Conservation (phyloP, 2,888 invertebrate genomes). For the Lepeophtheirus nordmannii region DNA sequence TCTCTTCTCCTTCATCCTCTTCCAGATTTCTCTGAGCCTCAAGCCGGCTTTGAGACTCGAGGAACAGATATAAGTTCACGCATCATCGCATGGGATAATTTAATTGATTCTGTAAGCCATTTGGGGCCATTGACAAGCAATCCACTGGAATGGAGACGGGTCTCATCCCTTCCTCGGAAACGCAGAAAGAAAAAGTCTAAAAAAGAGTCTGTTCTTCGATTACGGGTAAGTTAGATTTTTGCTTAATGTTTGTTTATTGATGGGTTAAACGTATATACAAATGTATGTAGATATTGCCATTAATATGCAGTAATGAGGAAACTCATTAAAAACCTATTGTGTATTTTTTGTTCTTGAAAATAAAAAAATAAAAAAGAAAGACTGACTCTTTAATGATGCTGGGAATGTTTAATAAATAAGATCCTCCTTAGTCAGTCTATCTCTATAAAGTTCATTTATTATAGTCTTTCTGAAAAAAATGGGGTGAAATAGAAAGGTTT, state of each 20-base stretch:
- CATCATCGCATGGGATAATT: conserved; percentile 66
- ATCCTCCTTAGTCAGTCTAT: too few relatives aligned
- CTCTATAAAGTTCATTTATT: too few relatives aligned
- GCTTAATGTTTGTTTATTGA: conserved; percentile 25
- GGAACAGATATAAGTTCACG: conserved; percentile 68
- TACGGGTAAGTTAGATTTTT: conserved; percentile 14
- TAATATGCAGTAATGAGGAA: too few relatives aligned
- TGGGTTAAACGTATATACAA: too few relatives aligned
- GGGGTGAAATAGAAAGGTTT: too few relatives aligned
- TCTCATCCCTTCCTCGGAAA: background rate
- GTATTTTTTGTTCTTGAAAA: too few relatives aligned
- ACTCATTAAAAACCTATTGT: too few relatives aligned
- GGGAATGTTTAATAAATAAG: too few relatives aligned
- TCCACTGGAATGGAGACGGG: conserved; percentile 37
- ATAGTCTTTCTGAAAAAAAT: too few relatives aligned
- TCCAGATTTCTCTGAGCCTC: conserved; percentile 34
- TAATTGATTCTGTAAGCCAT: conserved; percentile 54
- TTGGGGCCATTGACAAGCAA: conserved; percentile 54
- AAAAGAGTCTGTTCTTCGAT: conserved; percentile 19
- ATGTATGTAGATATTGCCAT: too few relatives aligned
- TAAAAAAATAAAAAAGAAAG: too few relatives aligned
- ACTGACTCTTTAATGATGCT: too few relatives aligned
- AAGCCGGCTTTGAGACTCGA: conserved; percentile 65
- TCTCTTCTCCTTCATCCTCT: background rate
- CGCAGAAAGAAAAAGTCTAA: conserved; percentile 13